Evolutionary conservation across 2,888 invertebrate genomes (phyloP).

Genomic region (Tipula confusa): DNA sequence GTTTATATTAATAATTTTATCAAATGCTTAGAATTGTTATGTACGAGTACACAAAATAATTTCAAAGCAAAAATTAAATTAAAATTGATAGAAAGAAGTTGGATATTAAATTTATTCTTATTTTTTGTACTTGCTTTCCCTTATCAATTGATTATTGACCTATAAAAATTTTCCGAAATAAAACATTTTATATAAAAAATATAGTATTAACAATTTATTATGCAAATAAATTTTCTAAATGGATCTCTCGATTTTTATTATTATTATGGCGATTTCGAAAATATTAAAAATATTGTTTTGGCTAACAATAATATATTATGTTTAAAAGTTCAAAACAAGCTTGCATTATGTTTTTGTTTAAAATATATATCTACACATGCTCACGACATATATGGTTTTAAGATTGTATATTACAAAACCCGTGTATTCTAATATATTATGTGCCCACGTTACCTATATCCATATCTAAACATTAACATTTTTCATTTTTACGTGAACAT

Average conservation of each 20-base stretch:
- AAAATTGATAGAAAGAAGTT: neutral
- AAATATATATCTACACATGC: neutral
- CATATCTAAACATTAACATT: neutral
- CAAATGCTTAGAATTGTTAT: too few relatives aligned
- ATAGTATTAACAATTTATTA: neutral
- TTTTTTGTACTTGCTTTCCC: neutral
- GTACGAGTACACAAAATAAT: too few relatives aligned
- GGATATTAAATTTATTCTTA: neutral
- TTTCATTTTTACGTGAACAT: neutral
- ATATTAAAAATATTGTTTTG: neutral
- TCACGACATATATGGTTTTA: neutral
- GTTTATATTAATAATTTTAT: too few relatives aligned
- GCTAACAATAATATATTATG: neutral
- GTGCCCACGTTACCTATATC: neutral
- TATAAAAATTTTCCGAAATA: neutral
- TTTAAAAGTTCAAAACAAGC: neutral
- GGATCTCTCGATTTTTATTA: neutral
- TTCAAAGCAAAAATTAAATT: neutral
- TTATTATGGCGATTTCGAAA: neutral
- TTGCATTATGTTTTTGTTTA: neutral
- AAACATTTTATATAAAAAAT: neutral
- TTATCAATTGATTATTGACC: conserved; percentile 3
- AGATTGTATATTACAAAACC: too few relatives aligned
- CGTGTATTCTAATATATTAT: too few relatives aligned
- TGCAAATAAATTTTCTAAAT: neutral